Base-by-base conservation (phyloP, 2,888 invertebrate genomes). In the Taphrorychus bicolor region DNA sequence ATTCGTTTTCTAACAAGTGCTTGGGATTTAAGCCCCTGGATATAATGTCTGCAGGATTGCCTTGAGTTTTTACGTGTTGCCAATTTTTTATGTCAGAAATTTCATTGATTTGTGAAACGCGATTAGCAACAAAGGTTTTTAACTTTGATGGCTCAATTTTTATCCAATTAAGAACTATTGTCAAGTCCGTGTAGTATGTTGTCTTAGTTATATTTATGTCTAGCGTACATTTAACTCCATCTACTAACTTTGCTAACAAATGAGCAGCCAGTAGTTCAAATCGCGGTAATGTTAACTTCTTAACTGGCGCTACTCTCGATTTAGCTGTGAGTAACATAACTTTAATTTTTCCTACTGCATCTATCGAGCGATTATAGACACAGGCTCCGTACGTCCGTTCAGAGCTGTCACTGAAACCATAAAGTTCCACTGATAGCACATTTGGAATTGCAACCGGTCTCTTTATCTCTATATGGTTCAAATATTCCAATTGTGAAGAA, bases 261-360 rank as follows among this genome's bases (percentile, higher is more conserved):
- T 68, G 17, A 3, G 74, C 73, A 2, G 61, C 73, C 7, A 65
- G 71, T 11, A 73, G 48, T 68, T 74, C 73, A 16, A 76, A 54
- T 48, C 72, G 62, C 14, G 75, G 74, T 5, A 76, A 18, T n/a
- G 73, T 71, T 16, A 73, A 9, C 5, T 45, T 45, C 69, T 73
- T 76, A 32, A 74, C 45, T n/a, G 74, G 74, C 16, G 74, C 71
- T 21, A 75, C 75, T n/a, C 71, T 70, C n/a, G 74, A 75, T 71
- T 76, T 76, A 21, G 72, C 71, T 42, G 76, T 76, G 60, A n/a
- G n/a, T n/a, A n/a, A n/a, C 19, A 63, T 40, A 14, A 58, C 42
- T 1, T 40, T 17, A 16, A 16, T n/a, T 5, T 63, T 40, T 21
- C 52, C 61, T 16, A 21, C 7, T 14, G 19, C 40, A 53, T 70